Evolutionary conservation across 2,113 vertebrate genomes (phyloP), one percentile per base, ranked within the genome.

Genomic region (Caracal caracal): DNA sequence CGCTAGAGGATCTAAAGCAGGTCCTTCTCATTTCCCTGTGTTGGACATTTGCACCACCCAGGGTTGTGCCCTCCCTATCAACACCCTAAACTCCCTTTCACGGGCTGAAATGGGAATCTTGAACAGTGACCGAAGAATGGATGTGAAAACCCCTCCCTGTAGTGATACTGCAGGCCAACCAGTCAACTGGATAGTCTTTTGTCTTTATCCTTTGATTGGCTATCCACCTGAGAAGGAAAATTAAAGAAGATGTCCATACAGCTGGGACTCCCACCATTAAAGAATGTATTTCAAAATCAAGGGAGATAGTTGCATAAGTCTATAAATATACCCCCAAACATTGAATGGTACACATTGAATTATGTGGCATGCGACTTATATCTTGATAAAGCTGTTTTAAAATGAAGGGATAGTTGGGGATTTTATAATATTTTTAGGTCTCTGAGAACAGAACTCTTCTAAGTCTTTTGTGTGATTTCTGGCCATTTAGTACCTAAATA

Each of bases 311-410:
- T 65, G 12, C 12, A 66, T 83, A 86, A 87, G 43, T 79, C 90
- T 88, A 73, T 87, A 95, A 92, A 89, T 85, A 92, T 26, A 85
- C 65, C 49, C 19, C 84, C 83, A 93, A 88, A 28, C 20, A 87
- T 12, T 92, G 33, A 90, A 56, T 83, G 95, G 10, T 68, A 95
- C 5, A 84, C 28, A 93, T 33, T 82, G 49, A 70, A 89, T 85
- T 84, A 22, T 90, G 40, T 47, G 49, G 56, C 37, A 56, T 66
- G 24, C 75, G 30, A 88, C 85, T 86, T 76, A 63, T 81, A 93
- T 68, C 37, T 91, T 61, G 75, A 94, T 88, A 83, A 76, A 79
- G 28, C 89, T 83, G 13, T 90, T 92, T 83, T 82, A 94, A 94
- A 90, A 17, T 65, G n/a, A 96, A 82, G 15, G 43, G n/a, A n/a